These are phyloP conservation scores for Synanthedon tipuliformis DNA, from an alignment of 2,888 invertebrate species.

Conservation along the genomic window DNA sequence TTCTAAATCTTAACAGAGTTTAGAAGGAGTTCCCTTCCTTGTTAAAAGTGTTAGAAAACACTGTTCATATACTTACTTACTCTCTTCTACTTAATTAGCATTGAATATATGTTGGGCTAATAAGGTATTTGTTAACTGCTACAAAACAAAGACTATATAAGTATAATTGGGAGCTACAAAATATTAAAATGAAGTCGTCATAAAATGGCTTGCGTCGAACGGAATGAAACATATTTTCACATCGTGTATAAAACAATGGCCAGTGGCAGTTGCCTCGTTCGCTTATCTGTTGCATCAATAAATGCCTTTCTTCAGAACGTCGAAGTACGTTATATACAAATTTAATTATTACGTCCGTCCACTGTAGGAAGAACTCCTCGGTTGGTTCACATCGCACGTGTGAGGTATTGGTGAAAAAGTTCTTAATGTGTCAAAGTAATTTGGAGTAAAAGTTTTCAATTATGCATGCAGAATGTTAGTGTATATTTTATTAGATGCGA, in stretches of 20 bases:
- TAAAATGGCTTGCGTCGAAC: conserved; percentile 4
- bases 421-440: not conserved
- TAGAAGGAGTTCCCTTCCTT: too few relatives aligned
- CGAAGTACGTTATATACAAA: conserved; percentile 47
- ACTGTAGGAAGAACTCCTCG: conserved; percentile 11
- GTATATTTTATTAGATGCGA: conserved; percentile 39
- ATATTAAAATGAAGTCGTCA: too few relatives aligned
- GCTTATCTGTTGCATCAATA: conserved; percentile 53
- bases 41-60: too few relatives aligned
- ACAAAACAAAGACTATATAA: too few relatives aligned
- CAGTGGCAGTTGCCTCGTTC: conserved; percentile 49
- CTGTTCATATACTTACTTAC: too few relatives aligned
- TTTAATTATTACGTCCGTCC: conserved; percentile 44
- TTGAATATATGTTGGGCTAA: too few relatives aligned
- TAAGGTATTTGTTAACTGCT: too few relatives aligned
- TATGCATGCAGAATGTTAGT: conserved; percentile 33
- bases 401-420: conserved; percentile 9
- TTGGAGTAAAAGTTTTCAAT: conserved; percentile 12
- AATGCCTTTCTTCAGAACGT: conserved; percentile 53
- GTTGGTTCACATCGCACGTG: not conserved
- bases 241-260: conserved; percentile 59
- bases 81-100: too few relatives aligned
- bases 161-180: too few relatives aligned
- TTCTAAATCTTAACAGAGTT: too few relatives aligned
- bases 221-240: conserved; percentile 40